A percentile compares a stretch with the other conserved stretches of the same genome.
These are phyloP conservation scores for Drosophila helvetica DNA, from an alignment of 2,888 invertebrate species.

Conservation along the genomic window DNA sequence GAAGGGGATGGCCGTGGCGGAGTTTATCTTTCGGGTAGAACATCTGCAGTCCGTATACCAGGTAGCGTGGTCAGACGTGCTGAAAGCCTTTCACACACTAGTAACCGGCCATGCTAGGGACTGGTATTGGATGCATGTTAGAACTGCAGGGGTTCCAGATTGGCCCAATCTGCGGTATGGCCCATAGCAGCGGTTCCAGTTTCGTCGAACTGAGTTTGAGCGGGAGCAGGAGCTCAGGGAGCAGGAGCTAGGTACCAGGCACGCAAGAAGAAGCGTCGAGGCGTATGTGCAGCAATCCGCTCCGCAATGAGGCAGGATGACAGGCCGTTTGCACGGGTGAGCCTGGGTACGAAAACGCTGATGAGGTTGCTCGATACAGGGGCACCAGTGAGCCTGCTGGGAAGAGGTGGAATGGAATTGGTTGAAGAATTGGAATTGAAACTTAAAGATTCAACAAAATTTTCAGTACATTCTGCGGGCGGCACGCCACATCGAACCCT, in stretches of 20 bases:
- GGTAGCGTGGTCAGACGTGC: not conserved
- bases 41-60: not conserved
- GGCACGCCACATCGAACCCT: not conserved
- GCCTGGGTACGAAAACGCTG: not conserved
- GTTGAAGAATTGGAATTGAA: not conserved
- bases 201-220: not conserved
- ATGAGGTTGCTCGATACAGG: not conserved
- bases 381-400: conserved; percentile 5
- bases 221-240: conserved; percentile 1
- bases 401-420: not conserved
- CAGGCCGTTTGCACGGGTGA: not conserved
- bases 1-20: not conserved
- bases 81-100: not conserved
- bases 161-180: not conserved
- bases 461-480: not conserved
- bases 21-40: not conserved
- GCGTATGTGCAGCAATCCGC: too few relatives aligned
- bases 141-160: not conserved
- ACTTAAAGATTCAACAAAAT: not conserved
- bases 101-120: not conserved
- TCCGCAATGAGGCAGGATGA: too few relatives aligned
- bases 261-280: too few relatives aligned
- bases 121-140: not conserved
- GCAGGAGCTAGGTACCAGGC: not conserved
- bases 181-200: not conserved